These are phyloP conservation scores for Myanophis thanlyinensis DNA, from an alignment of 2,113 vertebrate species.

Conservation along the genomic window DNA sequence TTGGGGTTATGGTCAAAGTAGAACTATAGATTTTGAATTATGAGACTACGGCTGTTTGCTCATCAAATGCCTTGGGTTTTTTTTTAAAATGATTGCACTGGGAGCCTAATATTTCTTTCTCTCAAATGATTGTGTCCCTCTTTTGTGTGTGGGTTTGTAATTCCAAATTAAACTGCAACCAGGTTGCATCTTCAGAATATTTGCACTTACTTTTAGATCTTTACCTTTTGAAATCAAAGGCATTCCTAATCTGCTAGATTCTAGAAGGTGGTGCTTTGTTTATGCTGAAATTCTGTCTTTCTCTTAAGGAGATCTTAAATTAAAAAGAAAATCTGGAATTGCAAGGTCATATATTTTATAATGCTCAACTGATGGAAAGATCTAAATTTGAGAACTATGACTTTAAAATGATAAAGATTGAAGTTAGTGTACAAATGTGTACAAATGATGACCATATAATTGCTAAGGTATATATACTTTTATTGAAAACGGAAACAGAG, in stretches of 20 bases:
- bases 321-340: neutral
- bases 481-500: neutral
- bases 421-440: neutral
- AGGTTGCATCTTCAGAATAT: neutral
- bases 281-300: neutral
- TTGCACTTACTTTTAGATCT: neutral
- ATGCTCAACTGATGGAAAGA: neutral
- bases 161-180: neutral
- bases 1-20: neutral
- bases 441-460: neutral
- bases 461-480: neutral
- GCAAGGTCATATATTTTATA: neutral
- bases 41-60: neutral
- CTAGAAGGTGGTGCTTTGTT: neutral
- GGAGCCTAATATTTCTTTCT: neutral
- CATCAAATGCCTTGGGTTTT: neutral
- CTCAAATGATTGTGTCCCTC: neutral
- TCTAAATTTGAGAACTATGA: neutral
- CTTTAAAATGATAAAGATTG: neutral
- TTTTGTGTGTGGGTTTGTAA: neutral
- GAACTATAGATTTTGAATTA: neutral
- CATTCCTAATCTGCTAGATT: neutral
- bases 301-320: neutral
- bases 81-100: neutral
- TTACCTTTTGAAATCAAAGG: neutral